phyloP scores from a whole-genome alignment of 92 coral and sea anemone species.

The Desmophyllum pertusum region DNA sequence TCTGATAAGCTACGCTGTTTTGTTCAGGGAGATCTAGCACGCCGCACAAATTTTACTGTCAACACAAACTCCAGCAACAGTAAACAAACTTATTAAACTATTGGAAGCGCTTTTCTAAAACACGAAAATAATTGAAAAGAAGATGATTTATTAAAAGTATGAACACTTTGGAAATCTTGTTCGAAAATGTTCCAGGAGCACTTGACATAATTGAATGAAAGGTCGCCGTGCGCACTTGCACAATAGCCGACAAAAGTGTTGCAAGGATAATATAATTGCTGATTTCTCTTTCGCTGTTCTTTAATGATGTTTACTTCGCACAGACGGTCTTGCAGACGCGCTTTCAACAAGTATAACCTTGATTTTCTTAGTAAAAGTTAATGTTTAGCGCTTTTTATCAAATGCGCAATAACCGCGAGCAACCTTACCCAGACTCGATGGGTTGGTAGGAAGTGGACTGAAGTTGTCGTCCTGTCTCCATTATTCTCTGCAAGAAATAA shows the following conservation, averaged over 20 bases:
- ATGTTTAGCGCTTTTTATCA: neutral
- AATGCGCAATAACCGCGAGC: neutral
- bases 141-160: neutral
- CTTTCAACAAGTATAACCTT: neutral
- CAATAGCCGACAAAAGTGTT: constrained; percentile 4
- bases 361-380: too few relatives aligned
- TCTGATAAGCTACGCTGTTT: constrained; percentile 24
- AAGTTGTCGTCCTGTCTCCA: constrained; percentile 79
- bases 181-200: neutral
- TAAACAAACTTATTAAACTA: constrained; percentile 10
- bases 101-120: neutral
- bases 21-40: constrained; percentile 4
- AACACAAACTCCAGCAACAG: constrained; percentile 12
- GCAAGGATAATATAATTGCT: neutral
- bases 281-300: neutral
- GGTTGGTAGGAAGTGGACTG: constrained; percentile 82
- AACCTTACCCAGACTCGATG: constrained; percentile 76
- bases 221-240: neutral
- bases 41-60: neutral
- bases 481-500: constrained; percentile 65
- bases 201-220: neutral
- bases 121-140: neutral
- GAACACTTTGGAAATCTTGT: neutral
- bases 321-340: neutral
- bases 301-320: neutral